Evolutionary conservation across 2,797 vertebrate genomes (phyloP), one percentile per base, ranked within the genome.

Genomic region (Arrhamphus sclerolepis): DNA sequence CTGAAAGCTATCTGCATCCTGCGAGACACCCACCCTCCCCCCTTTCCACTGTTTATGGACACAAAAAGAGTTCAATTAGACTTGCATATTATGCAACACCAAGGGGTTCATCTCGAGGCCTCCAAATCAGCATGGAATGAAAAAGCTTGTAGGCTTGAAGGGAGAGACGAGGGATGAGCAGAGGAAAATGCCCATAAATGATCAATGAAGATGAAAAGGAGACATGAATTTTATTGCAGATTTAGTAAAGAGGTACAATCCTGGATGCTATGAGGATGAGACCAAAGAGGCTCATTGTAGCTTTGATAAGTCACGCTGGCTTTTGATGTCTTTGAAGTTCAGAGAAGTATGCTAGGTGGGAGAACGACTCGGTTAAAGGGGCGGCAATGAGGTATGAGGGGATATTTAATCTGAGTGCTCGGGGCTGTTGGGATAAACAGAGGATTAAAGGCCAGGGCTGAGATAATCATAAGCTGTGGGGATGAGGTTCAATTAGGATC

Each of bases 311-410:
- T 76, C 77, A 44, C 17, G 66, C 72, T 57, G 54, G 42, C 65
- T 77, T 46, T 72, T 72, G 62, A 62, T 43, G 66, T 66, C 69
- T 89, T 87, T 91, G 89, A 89, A 87, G 89, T 86, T 78, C 70
- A 76, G 60, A 62, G 56, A 85, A 74, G 79, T 79, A 69, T 84
- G 80, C 54, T 41, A 87, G 76, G 80, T 80, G 71, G 72, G 75
- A 83, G 85, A 56, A 64, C 22, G 73, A 67, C 40, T 77, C 57
- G 69, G 88, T 89, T 83, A 87, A 87, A 86, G 81, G 78, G 86
- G 82, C 53, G 62, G 78, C 1, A 6, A 56, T 61, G 60, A 51
- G 60, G 65, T 62, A 68, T 55, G 73, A 70, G 69, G 77, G 75
- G 75, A 63, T 74, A 75, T 86, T 85, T 84, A 79, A 85, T 82